Percentiles rank a stretch among this genome's conserved stretches.
These are phyloP conservation scores for Caenorhabditis zanzibari DNA, from an alignment of 2,888 invertebrate species.

Conservation along the genomic window DNA sequence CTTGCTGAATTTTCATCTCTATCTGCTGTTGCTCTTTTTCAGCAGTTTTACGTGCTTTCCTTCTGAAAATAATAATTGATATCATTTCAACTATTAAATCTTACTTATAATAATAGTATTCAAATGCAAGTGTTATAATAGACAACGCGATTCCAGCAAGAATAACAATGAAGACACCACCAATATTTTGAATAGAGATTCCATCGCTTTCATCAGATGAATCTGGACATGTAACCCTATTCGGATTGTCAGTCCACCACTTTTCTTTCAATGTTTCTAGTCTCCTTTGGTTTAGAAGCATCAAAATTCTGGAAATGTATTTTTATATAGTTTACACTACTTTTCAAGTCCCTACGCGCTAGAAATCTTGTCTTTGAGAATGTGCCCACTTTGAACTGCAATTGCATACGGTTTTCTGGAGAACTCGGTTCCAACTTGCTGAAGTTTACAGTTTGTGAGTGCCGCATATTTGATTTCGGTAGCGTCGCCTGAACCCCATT, in stretches of 20 bases:
- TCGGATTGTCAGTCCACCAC: slow-evolving; percentile 96
- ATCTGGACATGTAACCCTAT: slow-evolving; percentile 84
- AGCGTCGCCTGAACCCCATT: slow-evolving; percentile 89
- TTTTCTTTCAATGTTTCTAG: slow-evolving; percentile 95
- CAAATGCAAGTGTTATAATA: slow-evolving; percentile 90
- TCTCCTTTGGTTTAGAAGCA: slow-evolving; percentile 93
- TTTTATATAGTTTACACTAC: not conserved
- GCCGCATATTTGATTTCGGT: slow-evolving; percentile 92
- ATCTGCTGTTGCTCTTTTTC: slow-evolving; percentile 49
- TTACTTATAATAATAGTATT: slow-evolving; percentile 87
- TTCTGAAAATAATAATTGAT: slow-evolving; percentile 31
- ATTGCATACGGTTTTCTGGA: slow-evolving; percentile 97
- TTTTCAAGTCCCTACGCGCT: slow-evolving; percentile 69
- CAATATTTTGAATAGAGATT: slow-evolving; percentile 97
- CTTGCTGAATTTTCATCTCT: slow-evolving; percentile 37
- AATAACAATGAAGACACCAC: slow-evolving; percentile 97
- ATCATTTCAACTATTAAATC: not conserved
- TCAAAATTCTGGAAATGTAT: slow-evolving; percentile 89
- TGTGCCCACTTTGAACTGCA: slow-evolving; percentile 91
- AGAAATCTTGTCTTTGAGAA: slow-evolving; percentile 78
- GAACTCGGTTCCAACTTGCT: slow-evolving; percentile 95
- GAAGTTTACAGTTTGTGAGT: slow-evolving; percentile 92
- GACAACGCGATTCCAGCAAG: slow-evolving; percentile 87
- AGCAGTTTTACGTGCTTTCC: slow-evolving; percentile 63
- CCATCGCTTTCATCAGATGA: slow-evolving; percentile 93